These are phyloP conservation scores for Sciaenops ocellatus DNA, from an alignment of 2,797 vertebrate genomes.

Conservation along the genomic window DNA sequence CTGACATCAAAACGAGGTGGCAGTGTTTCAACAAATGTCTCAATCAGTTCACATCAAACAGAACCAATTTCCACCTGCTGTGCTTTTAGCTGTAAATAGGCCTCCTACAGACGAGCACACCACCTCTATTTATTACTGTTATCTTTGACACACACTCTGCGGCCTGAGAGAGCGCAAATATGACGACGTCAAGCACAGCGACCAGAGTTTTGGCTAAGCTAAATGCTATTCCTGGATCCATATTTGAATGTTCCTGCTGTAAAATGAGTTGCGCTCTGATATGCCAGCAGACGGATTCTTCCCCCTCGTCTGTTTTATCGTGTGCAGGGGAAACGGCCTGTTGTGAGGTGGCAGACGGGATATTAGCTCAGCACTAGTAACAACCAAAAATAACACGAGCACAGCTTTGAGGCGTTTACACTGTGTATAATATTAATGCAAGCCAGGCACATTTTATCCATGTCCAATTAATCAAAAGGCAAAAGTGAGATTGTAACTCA, in stretches of 20 bases:
- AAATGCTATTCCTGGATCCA: slow-evolving; percentile 35
- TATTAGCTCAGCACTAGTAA: slow-evolving; percentile 70
- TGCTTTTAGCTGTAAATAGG: neutral
- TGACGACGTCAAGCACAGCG: slow-evolving; percentile 8
- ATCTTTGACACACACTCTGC: slow-evolving; percentile 35
- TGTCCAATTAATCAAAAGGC: neutral
- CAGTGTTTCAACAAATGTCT: neutral
- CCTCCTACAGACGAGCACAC: neutral
- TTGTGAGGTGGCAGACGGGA: slow-evolving; percentile 64
- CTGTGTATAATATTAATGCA: slow-evolving; percentile 15
- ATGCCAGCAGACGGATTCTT: slow-evolving; percentile 13
- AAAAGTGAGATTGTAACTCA: neutral
- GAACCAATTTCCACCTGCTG: neutral
- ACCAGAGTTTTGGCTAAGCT: slow-evolving; percentile 2
- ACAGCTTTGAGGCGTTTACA: slow-evolving; percentile 55
- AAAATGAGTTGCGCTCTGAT: slow-evolving; percentile 19
- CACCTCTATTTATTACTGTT: slow-evolving; percentile 12
- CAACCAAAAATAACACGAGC: slow-evolving; percentile 62
- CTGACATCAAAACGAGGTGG: neutral
- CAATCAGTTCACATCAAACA: slow-evolving; percentile 1
- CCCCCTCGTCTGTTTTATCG: slow-evolving; percentile 28
- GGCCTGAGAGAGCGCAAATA: slow-evolving; percentile 15
- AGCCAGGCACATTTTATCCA: neutral
- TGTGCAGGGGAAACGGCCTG: slow-evolving; percentile 35
- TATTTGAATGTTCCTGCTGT: slow-evolving; percentile 19